Conservation (phyloP, 2,888 invertebrate genomes). For the Dasysyrphus albostriatus region DNA sequence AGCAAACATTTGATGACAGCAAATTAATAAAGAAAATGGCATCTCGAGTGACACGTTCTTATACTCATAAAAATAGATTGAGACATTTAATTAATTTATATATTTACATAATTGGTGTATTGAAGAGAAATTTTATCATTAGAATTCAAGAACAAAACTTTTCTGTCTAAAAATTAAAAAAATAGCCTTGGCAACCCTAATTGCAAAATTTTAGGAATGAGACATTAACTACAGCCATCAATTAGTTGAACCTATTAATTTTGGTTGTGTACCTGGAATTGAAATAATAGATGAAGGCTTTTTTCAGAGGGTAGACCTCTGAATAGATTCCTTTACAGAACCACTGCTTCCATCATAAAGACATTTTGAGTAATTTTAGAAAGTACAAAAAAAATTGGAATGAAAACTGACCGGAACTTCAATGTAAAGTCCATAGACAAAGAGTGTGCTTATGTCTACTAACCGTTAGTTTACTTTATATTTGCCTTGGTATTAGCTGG, state of each 20-base stretch:
- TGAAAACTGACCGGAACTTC: conserved; percentile 48
- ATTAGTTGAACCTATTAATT: conserved; percentile 68
- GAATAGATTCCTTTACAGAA: conserved; percentile 20
- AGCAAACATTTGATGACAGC: too few relatives aligned
- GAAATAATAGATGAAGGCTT: not conserved
- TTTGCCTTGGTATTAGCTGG: not conserved
- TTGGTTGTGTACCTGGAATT: conserved; percentile 22
- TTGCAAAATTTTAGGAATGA: not conserved
- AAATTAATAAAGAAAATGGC: too few relatives aligned
- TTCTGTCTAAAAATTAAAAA: too few relatives aligned
- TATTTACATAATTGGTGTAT: too few relatives aligned
- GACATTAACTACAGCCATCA: conserved; percentile 34
- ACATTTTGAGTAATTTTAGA: conserved; percentile 59
- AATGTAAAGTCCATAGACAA: conserved; percentile 33
- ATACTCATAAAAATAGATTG: too few relatives aligned
- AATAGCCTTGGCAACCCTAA: not conserved
- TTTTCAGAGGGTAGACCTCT: not conserved
- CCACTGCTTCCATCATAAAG: conserved; percentile 4
- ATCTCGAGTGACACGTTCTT: too few relatives aligned
- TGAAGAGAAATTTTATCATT: too few relatives aligned
- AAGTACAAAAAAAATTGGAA: conserved; percentile 4
- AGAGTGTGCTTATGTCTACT: conserved; percentile 38
- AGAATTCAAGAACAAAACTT: too few relatives aligned
- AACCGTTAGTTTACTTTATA: conserved; percentile 41
- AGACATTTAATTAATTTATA: too few relatives aligned